These are phyloP conservation scores for Harmothoe impar DNA, from an alignment of 2,888 invertebrate species.

Conservation along the genomic window DNA sequence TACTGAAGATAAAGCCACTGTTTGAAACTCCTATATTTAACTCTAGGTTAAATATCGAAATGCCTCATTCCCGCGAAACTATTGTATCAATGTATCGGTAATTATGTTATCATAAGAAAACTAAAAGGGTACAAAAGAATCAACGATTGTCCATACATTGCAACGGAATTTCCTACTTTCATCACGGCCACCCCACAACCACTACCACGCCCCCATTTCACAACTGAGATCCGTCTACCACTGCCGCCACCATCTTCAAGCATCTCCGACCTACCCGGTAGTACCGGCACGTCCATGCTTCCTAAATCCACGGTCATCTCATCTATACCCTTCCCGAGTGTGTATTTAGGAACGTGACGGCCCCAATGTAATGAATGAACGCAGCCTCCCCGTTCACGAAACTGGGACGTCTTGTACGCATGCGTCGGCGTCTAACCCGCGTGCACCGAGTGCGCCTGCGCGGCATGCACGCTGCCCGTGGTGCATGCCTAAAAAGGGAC, in stretches of 20 bases:
- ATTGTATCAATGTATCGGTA: no score
- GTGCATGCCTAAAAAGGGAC: slow-evolving; percentile 45
- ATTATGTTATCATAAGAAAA: no score
- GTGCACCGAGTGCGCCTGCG: slow-evolving; percentile 27
- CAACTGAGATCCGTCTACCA: not conserved
- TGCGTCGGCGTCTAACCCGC: not conserved
- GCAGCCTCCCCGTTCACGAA: slow-evolving; percentile 30
- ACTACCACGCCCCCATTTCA: no score
- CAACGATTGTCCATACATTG: no score
- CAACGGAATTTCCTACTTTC: no score
- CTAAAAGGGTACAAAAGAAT: no score
- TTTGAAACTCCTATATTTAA: no score
- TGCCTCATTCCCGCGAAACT: no score
- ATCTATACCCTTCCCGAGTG: not conserved
- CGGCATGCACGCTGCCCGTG: slow-evolving; percentile 17
- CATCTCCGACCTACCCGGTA: not conserved
- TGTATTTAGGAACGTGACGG: not conserved
- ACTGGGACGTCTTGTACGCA: slow-evolving; percentile 25
- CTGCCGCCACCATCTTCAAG: not conserved
- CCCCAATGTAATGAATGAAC: slow-evolving; percentile 39
- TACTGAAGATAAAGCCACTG: no score
- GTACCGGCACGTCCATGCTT: not conserved
- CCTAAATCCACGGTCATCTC: not conserved
- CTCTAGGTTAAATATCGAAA: no score
- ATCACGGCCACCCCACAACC: no score